Conservation (phyloP, 35 echinoderm and acorn worm genomes). For the Ptychodera flava region DNA sequence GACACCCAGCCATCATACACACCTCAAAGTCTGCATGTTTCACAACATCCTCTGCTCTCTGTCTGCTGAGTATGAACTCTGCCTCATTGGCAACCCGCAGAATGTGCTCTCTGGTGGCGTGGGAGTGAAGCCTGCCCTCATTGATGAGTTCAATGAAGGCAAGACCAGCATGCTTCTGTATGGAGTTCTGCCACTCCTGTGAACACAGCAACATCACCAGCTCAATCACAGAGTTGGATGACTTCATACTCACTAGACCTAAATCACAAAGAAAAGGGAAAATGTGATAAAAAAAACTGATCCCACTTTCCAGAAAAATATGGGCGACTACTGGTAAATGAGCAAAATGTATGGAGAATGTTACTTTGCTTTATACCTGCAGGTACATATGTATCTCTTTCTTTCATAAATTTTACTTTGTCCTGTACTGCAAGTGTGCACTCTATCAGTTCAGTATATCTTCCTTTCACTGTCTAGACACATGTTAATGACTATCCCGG, state of each 20-base stretch:
- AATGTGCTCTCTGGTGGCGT: constrained; percentile 85
- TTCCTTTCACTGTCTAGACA: no score
- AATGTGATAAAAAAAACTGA: no score
- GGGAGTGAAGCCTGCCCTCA: constrained; percentile 95
- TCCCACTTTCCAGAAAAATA: no score
- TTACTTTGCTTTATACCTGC: no score
- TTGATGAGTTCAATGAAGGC: constrained; percentile 99
- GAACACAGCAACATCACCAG: constrained; percentile 99
- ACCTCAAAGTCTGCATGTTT: constrained; percentile 99
- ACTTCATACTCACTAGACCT: constrained; percentile 98
- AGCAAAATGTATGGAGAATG: no score
- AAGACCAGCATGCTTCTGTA: constrained; percentile 97
- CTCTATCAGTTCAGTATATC: no score
- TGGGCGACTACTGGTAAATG: no score
- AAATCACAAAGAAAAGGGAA: background rate
- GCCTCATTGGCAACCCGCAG: constrained; percentile 93
- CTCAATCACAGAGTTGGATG: constrained; percentile 97
- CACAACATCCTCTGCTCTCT: constrained; percentile 89
- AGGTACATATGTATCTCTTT: no score
- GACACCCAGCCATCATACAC: no score
- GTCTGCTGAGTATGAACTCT: constrained; percentile 92
- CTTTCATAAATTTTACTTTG: no score
- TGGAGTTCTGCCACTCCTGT: constrained; percentile 99
- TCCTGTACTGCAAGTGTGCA: no score
- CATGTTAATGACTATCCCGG: no score